Conservation (phyloP, 30 jellyfish, hydroid and myxozoan species). For the Cassiopea andromeda region DNA sequence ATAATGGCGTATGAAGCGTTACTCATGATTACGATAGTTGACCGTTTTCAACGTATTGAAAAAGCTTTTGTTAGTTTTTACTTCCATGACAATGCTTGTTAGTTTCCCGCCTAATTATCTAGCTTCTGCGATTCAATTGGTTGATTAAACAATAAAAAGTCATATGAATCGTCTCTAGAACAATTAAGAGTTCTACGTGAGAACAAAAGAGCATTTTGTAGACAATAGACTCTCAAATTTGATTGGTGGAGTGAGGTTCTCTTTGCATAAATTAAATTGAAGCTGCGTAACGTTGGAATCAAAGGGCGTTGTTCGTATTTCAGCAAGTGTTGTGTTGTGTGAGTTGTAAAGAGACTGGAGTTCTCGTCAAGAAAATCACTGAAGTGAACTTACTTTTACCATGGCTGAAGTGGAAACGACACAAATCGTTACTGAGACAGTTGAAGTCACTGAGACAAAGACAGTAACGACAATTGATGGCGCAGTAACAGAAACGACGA, state of each 20-base stretch:
- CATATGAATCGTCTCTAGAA: conserved; percentile 19
- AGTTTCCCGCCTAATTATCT: conserved; percentile 72
- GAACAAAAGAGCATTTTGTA: not conserved
- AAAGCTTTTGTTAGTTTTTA: conserved; percentile 1
- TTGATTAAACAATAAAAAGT: conserved; percentile 12
- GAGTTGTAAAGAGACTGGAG: conserved; percentile 15
- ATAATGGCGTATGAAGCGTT: not conserved
- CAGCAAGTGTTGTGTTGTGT: conserved; percentile 39
- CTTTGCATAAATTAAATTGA: conserved; percentile 76
- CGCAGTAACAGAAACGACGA: conserved; percentile 57
- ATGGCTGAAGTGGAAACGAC: conserved; percentile 80
- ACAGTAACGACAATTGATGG: conserved; percentile 63
- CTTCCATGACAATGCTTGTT: conserved; percentile 13
- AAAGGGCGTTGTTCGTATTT: conserved; percentile 86
- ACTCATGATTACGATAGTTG: too few species aligned
- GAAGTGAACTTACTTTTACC: conserved; percentile 18
- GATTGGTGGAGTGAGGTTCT: conserved; percentile 64
- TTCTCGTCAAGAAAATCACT: conserved; percentile 40
- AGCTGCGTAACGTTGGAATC: conserved; percentile 88
- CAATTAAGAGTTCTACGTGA: not conserved
- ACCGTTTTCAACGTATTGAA: too few species aligned
- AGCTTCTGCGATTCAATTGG: conserved; percentile 20
- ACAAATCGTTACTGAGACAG: conserved; percentile 42
- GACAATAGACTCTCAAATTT: conserved; percentile 7
- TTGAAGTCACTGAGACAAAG: conserved; percentile 57